Percentiles rank a stretch among this genome's conserved stretches.
Conservation (phyloP, 2,797 vertebrate species). For the Phoeniculus purpureus region DNA sequence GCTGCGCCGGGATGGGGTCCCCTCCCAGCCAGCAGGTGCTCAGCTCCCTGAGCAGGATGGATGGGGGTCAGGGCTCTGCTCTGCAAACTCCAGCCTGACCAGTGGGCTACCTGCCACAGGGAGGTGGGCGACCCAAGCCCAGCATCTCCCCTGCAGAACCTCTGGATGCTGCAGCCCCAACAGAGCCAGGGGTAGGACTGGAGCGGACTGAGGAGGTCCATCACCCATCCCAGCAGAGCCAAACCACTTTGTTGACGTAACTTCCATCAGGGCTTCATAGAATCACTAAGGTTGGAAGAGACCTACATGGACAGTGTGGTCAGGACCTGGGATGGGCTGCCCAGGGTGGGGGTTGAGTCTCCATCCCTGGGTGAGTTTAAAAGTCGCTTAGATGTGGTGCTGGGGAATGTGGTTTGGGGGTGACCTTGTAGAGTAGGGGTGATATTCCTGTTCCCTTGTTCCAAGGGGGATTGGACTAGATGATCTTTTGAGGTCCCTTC, state of each 20-base stretch:
- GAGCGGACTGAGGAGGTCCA: background rate
- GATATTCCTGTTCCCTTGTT: too few relatives aligned
- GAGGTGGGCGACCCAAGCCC: background rate
- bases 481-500: too few relatives aligned
- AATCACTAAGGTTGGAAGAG: too few relatives aligned
- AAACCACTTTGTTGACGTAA: rapidly evolving
- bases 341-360: too few relatives aligned
- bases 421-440: too few relatives aligned
- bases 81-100: background rate
- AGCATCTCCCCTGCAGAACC: rapidly evolving
- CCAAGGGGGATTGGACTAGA: too few relatives aligned
- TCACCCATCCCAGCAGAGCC: background rate
- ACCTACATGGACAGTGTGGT: too few relatives aligned
- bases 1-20: background rate
- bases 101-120: rapidly evolving
- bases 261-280: background rate
- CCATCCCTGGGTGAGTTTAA: too few relatives aligned
- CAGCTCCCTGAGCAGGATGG: rapidly evolving
- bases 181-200: rapidly evolving
- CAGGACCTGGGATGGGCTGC: too few relatives aligned
- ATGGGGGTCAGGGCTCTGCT: background rate
- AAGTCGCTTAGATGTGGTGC: too few relatives aligned
- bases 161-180: too few relatives aligned
- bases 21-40: background rate
- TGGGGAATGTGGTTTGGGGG: too few relatives aligned